Evolutionary conservation across 2,888 invertebrate species (phyloP).

Genomic region (Polyommatus iphigenia): DNA sequence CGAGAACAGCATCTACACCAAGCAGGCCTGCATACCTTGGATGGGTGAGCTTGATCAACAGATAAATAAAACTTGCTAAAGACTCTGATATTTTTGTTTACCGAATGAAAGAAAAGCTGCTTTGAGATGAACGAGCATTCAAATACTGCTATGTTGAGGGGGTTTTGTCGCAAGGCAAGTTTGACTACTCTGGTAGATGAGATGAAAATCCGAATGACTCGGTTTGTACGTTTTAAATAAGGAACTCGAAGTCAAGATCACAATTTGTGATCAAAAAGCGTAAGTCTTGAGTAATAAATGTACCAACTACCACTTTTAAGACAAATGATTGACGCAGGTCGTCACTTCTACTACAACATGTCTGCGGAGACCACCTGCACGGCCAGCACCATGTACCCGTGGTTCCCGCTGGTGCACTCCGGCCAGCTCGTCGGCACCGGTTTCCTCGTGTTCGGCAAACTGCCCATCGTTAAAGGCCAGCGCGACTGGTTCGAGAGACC

Average conservation of each 20-base stretch:
- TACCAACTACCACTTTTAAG: too few species aligned
- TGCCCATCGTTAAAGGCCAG: constrained; percentile 37
- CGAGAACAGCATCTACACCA: constrained; percentile 48
- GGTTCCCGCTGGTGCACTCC: constrained; percentile 51
- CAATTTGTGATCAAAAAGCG: neutral
- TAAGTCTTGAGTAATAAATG: too few species aligned
- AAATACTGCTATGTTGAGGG: too few species aligned
- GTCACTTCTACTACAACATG: constrained; percentile 58
- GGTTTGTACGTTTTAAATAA: too few species aligned
- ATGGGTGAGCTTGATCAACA: constrained; percentile 59
- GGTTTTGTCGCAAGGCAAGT: too few species aligned
- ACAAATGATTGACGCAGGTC: constrained; percentile 43
- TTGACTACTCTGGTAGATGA: too few species aligned
- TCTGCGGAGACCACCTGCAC: constrained; percentile 44
- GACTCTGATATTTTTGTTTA: constrained; percentile 31
- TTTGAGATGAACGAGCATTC: neutral
- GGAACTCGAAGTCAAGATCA: neutral
- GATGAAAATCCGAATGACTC: too few species aligned
- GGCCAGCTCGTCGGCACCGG: constrained; percentile 49
- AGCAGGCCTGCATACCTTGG: constrained; percentile 59
- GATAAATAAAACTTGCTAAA: too few species aligned
- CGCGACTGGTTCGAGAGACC: constrained; percentile 52
- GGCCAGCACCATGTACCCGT: constrained; percentile 46
- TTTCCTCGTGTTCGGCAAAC: constrained; percentile 44
- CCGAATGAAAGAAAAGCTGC: neutral